A percentile compares a stretch with the other conserved stretches of the same genome.
Conservation (phyloP, 1,140 invertebrate species). For the Goniozus legneri region DNA sequence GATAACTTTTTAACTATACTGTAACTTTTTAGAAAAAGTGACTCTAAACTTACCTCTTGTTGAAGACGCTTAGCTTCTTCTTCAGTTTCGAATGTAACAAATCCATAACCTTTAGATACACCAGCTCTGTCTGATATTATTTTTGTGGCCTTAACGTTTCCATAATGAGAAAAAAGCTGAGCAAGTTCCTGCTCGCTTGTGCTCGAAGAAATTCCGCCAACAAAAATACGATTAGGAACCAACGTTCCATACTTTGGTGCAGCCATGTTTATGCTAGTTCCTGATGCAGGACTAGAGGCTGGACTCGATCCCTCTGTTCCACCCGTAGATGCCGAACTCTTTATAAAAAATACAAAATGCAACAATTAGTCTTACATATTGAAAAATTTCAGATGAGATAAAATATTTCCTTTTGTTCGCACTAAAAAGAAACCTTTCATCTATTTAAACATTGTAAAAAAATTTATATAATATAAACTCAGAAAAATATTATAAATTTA, state of each 20-base stretch:
- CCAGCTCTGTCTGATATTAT: slow-evolving; percentile 92
- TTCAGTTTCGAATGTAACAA: slow-evolving; percentile 93
- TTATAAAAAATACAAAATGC: slow-evolving; percentile 13
- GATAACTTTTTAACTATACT: not conserved
- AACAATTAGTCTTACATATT: too few relatives aligned
- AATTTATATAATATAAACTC: slow-evolving; percentile 4
- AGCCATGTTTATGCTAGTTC: slow-evolving; percentile 51
- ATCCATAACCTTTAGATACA: slow-evolving; percentile 92
- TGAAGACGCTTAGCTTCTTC: slow-evolving; percentile 79
- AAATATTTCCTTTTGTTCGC: too few relatives aligned
- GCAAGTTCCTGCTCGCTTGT: slow-evolving; percentile 81
- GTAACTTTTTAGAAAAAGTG: too few relatives aligned
- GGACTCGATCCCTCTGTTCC: slow-evolving; percentile 53
- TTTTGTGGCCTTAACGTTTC: slow-evolving; percentile 88
- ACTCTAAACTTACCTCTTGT: slow-evolving; percentile 55
- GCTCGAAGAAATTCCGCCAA: slow-evolving; percentile 85
- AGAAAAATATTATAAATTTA: too few relatives aligned
- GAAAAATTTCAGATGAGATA: not conserved
- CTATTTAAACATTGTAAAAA: not conserved
- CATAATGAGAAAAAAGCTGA: slow-evolving; percentile 81
- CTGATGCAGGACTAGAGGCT: slow-evolving; percentile 51
- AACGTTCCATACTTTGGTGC: slow-evolving; percentile 74
- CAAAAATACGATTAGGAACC: slow-evolving; percentile 92
- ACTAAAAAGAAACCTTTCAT: too few relatives aligned
- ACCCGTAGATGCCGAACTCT: slow-evolving; percentile 51